These are phyloP conservation scores for Plutella xylostella DNA, from an alignment of 2,888 invertebrate genomes.

Conservation along the genomic window DNA sequence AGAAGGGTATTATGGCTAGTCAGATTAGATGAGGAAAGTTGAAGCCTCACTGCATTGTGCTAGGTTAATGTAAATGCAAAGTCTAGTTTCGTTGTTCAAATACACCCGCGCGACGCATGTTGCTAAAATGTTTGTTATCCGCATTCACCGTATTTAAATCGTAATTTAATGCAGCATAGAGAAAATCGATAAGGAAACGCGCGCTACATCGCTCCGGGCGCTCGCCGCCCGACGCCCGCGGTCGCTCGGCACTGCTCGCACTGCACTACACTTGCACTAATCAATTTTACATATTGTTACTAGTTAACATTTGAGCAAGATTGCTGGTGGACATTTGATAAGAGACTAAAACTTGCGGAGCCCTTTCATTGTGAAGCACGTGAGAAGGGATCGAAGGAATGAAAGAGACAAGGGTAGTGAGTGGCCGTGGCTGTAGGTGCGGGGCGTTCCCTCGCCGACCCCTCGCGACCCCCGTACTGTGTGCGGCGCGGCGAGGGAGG, in stretches of 20 bases:
- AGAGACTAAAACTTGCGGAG: background rate
- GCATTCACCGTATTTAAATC: conserved; percentile 54
- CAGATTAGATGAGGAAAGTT: too few relatives aligned
- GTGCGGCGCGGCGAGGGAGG: background rate
- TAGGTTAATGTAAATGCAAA: too few relatives aligned
- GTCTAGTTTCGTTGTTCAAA: conserved; percentile 25
- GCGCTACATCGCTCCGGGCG: conserved; percentile 40
- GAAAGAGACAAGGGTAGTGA: conserved; percentile 58
- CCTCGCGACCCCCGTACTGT: background rate
- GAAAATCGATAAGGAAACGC: conserved; percentile 67
- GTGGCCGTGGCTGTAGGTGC: too few relatives aligned
- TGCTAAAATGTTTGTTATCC: conserved; percentile 43
- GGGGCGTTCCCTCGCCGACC: conserved; percentile 4
- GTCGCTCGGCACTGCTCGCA: background rate
- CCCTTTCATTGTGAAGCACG: background rate
- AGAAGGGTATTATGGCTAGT: too few relatives aligned
- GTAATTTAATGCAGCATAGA: conserved; percentile 63
- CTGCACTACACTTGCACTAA: conserved; percentile 1
- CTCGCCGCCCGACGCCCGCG: conserved; percentile 17
- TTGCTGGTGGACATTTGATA: too few relatives aligned
- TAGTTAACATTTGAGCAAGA: too few relatives aligned
- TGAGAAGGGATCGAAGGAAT: conserved; percentile 18
- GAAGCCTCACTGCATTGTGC: too few relatives aligned
- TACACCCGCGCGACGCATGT: conserved; percentile 34
- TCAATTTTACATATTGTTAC: conserved; percentile 6